Evolutionary conservation across 2,113 vertebrate species (phyloP).

Genomic region (Athene cunicularia): DNA sequence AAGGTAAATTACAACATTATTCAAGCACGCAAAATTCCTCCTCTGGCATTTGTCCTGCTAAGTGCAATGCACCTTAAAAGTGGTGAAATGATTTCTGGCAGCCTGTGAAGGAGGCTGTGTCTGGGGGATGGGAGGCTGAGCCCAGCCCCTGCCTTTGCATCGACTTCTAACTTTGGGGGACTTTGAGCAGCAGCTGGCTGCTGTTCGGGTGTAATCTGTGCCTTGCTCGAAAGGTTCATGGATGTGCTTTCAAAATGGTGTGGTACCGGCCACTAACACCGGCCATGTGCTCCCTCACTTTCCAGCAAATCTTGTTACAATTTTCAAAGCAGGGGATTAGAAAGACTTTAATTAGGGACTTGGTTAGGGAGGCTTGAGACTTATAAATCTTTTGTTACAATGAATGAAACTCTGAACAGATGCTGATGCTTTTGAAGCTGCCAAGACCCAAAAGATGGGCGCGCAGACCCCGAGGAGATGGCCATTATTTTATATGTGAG

Average conservation of each 20-base stretch:
- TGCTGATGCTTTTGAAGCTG: slow-evolving; percentile 24
- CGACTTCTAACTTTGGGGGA: neutral
- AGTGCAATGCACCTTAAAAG: slow-evolving; percentile 20
- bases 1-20: slow-evolving; percentile 67
- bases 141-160: neutral
- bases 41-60: slow-evolving; percentile 40
- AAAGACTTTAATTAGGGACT: slow-evolving; percentile 23
- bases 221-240: neutral
- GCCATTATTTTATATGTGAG: neutral
- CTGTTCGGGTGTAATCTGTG: neutral
- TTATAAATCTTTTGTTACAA: slow-evolving; percentile 27
- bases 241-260: neutral
- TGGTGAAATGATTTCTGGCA: slow-evolving; percentile 42
- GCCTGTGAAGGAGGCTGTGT: neutral
- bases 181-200: neutral
- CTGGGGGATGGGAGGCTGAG: neutral
- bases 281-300: neutral
- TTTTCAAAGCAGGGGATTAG: slow-evolving; percentile 24
- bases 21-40: slow-evolving; percentile 58
- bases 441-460: neutral
- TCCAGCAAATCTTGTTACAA: neutral
- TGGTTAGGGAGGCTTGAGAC: neutral
- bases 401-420: slow-evolving; percentile 40
- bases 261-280: fast-evolving
- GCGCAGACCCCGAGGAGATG: neutral